A percentile compares a stretch with the other conserved stretches of the same genome.
These are phyloP conservation scores for Calidris pygmaea DNA, from an alignment of 2,113 vertebrate genomes.

Conservation along the genomic window DNA sequence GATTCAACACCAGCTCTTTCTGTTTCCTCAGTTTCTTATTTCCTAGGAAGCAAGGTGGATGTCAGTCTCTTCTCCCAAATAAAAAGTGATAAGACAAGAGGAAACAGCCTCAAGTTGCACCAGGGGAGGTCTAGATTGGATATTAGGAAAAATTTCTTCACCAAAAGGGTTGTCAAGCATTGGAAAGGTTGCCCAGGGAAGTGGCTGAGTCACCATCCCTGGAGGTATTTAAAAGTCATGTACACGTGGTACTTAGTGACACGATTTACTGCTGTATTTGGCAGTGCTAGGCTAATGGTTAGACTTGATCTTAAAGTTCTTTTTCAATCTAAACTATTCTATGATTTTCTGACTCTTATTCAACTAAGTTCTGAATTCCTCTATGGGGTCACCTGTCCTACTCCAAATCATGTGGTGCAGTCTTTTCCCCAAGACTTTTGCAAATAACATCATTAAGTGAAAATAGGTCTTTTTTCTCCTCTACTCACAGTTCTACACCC, in stretches of 20 bases:
- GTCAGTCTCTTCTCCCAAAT: neutral
- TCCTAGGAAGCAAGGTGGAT: neutral
- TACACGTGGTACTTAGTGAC: neutral
- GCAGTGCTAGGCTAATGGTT: rapidly evolving
- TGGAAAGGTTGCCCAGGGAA: neutral
- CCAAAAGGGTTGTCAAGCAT: rapidly evolving
- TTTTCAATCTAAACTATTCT: neutral
- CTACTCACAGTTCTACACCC: neutral
- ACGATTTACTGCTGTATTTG: neutral
- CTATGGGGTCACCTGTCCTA: neutral
- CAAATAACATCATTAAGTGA: neutral
- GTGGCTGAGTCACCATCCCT: neutral
- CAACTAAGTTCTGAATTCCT: neutral
- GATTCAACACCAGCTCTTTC: neutral
- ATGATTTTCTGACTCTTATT: neutral
- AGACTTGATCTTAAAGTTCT: neutral
- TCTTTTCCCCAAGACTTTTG: neutral
- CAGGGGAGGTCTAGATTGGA: neutral
- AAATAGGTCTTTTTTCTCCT: neutral
- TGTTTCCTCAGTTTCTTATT: neutral
- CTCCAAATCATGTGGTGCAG: neutral
- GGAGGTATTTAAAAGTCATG: neutral
- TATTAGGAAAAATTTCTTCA: neutral
- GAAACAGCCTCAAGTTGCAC: neutral
- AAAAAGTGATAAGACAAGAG: neutral